Evolutionary conservation across 2,113 vertebrate species (phyloP).

Genomic region (Eudyptes chrysolophus): DNA sequence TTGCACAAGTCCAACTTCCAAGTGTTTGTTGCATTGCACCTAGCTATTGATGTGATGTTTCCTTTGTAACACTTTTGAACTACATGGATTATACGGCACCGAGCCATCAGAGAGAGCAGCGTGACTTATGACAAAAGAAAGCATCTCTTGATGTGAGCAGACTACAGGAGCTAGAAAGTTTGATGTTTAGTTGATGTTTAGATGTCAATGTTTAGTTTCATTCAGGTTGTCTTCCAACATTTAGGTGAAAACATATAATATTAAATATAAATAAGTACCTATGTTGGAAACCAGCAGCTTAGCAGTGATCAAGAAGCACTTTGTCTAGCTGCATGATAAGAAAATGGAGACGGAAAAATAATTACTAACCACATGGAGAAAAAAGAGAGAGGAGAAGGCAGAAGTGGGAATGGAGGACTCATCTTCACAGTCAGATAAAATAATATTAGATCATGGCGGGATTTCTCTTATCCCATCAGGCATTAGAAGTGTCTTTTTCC

Average conservation of each 20-base stretch:
- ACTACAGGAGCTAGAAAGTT: background rate
- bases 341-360: background rate
- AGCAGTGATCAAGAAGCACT: background rate
- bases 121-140: background rate
- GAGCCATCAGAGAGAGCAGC: background rate
- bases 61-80: background rate
- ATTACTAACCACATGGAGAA: background rate
- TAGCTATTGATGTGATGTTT: background rate
- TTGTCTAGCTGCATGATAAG: background rate
- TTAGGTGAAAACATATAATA: background rate
- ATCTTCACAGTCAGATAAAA: background rate
- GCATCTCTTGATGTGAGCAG: background rate
- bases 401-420: background rate
- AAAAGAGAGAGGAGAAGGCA: background rate
- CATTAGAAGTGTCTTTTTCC: background rate
- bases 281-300: background rate
- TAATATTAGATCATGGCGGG: background rate
- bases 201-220: background rate
- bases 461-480: background rate
- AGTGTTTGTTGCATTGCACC: background rate
- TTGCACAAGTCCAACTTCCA: background rate
- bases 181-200: background rate
- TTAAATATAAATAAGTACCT: background rate
- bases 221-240: background rate
- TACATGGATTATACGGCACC: background rate